These are phyloP conservation scores for Chrysocyon brachyurus DNA, from an alignment of 2,797 vertebrate species.

Conservation along the genomic window DNA sequence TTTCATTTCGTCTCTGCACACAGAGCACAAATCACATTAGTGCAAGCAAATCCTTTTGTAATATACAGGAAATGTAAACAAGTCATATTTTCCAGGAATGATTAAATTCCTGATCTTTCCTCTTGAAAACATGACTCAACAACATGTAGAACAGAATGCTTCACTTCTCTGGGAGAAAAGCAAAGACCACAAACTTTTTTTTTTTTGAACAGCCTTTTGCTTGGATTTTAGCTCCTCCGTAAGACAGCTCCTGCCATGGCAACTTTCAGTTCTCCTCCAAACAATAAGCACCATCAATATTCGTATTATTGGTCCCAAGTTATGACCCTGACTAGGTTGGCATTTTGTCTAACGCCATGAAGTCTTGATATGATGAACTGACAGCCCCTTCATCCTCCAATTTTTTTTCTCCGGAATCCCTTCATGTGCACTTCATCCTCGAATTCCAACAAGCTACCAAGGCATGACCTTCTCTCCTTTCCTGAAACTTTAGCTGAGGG, in stretches of 20 bases:
- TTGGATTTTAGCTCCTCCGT: slow-evolving; percentile 57
- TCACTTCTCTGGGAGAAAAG: slow-evolving; percentile 54
- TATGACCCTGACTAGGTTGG: background rate
- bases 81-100: slow-evolving; percentile 34
- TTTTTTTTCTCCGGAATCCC: slow-evolving; percentile 12
- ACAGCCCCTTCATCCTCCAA: background rate
- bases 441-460: slow-evolving; percentile 69
- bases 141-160: slow-evolving; percentile 13
- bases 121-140: slow-evolving; percentile 48
- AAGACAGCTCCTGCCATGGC: background rate
- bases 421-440: slow-evolving; percentile 31
- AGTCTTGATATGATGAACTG: background rate
- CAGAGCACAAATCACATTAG: background rate
- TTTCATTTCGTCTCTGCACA: background rate
- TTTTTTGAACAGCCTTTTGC: background rate
- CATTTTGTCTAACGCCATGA: slow-evolving; percentile 50
- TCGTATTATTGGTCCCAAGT: background rate
- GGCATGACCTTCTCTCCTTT: slow-evolving; percentile 36
- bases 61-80: slow-evolving; percentile 30
- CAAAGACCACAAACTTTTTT: background rate
- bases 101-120: slow-evolving; percentile 5
- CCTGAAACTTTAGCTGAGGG: slow-evolving; percentile 42
- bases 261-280: background rate
- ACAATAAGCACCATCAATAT: background rate
- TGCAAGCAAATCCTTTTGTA: slow-evolving; percentile 1